Evolutionary conservation across 2,888 invertebrate genomes (phyloP), one percentile per base, ranked within the genome.

Genomic region (Hemistola chrysoprasaria): DNA sequence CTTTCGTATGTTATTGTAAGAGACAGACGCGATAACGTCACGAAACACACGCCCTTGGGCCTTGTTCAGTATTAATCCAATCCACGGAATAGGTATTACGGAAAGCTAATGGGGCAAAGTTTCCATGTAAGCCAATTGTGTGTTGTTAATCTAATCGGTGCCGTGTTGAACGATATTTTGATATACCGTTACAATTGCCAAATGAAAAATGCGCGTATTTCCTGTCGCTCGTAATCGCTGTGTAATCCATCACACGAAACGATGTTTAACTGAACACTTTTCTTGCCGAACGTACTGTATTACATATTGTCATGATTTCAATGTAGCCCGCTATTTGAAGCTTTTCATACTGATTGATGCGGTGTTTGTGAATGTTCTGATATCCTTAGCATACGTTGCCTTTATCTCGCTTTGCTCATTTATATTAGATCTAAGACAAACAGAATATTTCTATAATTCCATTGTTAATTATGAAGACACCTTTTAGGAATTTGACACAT

Each of bases 161-260:
- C 68, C 73, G 72, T 85, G 84, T 86, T 76, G 68, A 72, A 71
- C 78, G 73, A 75, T 81, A 77, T 81, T 83, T 78, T 78, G 75
- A 82, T 81, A 80, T 71, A 72, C 71, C 62, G 72, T 71, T 75
- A 78, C 84, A 78, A 83, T 84, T 84, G 85, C 78, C 82, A 77
- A 84, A 86, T 84, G 81, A 85, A 86, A 86, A 84, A 86, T 79
- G 79, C 78, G 82, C 74, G 76, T 80, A 81, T 83, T 84, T 85
- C 80, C 85, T 79, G 85, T 76, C 71, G 69, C 40, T 66, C 57
- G 71, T 85, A 86, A 85, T 83, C 80, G 79, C 67, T 54, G 55
- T 73, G 77, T 86, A 81, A 88, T 88, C 82, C 83, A 86, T 87
- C 85, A 87, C 76, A 67, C 58, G 66, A 69, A 78, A 80, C 75